Conservation (phyloP, 1,140 invertebrate genomes). For the Drosophila ananassae region DNA sequence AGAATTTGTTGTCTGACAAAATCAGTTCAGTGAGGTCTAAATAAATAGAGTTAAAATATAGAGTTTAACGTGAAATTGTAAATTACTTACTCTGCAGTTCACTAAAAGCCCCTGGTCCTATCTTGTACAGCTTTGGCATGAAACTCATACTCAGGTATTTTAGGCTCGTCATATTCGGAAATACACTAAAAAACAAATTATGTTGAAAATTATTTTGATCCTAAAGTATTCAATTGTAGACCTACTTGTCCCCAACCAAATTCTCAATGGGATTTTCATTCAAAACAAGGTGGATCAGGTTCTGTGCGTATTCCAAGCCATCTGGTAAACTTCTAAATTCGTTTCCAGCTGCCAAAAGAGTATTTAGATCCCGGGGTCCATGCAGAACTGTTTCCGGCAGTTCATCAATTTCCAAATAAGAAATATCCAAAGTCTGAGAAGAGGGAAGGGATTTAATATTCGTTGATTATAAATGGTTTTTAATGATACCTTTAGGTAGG, state of each 20-base stretch:
- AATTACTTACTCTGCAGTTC: slow-evolving; percentile 64
- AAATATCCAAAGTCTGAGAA: slow-evolving; percentile 83
- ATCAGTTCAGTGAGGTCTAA: slow-evolving; percentile 68
- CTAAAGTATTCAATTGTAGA: neutral
- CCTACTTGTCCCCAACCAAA: slow-evolving; percentile 84
- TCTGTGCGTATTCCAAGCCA: slow-evolving; percentile 86
- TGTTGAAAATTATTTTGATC: neutral
- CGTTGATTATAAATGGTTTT: too few relatives aligned
- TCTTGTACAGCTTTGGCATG: slow-evolving; percentile 86
- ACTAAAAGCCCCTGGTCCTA: slow-evolving; percentile 85
- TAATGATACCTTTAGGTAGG: slow-evolving; percentile 86
- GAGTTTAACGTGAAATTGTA: neutral
- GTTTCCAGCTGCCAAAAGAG: slow-evolving; percentile 89
- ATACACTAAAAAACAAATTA: slow-evolving; percentile 85
- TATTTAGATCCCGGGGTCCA: slow-evolving; percentile 87
- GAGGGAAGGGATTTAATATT: neutral
- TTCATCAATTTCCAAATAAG: slow-evolving; percentile 86
- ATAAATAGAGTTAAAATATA: neutral
- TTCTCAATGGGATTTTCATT: slow-evolving; percentile 88
- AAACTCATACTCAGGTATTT: slow-evolving; percentile 87
- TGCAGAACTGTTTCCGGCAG: slow-evolving; percentile 88
- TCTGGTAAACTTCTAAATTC: slow-evolving; percentile 86
- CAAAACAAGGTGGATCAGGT: slow-evolving; percentile 87
- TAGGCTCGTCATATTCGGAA: slow-evolving; percentile 86
- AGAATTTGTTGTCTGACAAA: slow-evolving; percentile 85